Base-by-base conservation (phyloP, 1,140 invertebrate genomes). In the Maconellicoccus hirsutus region DNA sequence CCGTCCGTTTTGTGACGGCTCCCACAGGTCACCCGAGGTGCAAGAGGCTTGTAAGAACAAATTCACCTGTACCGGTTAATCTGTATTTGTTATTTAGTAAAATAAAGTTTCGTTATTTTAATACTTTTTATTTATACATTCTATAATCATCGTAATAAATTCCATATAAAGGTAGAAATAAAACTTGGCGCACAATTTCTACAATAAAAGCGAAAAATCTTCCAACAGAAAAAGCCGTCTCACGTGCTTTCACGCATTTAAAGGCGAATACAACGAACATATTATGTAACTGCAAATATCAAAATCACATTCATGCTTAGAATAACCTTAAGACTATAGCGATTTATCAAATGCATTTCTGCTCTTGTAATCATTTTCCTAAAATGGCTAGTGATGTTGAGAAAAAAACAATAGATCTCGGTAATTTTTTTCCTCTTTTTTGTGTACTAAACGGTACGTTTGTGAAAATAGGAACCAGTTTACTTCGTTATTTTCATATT, bases 1-100 rank as follows among this genome's bases (percentile, higher is more conserved):
- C 76, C 83, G 93, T 76, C 97, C 97, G 8, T 98, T 98, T 79
- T 99, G 97, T 84, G 97, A 99, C 84, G 96, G 96, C 23, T 90
- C 94, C 25, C 96, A 98, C 79, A 89, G 90, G 79, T 80, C 81
- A 70, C 80, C 84, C 70, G 82, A 87, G 52, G 85, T 93, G 72
- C 87, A 90, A 77, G 73, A 72, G 22, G 69, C 72, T 63, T 70
- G 70, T 22, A 72, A 69, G 19, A 63, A 25, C 16, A 66, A 66
- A 26, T 26, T 25, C 61, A 26, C 10, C 10, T 66, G 61, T 26
- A 66, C 22, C 19, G 61, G 61, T 66, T 66, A 66, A 52, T 4
- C 2, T 2, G 61, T 66, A n/a, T n/a, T n/a, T n/a, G n/a, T 25
- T 23, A 12, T 23, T 23, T 66, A 4, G 52, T 59, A n/a, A 4